Conservation (phyloP, 1,140 invertebrate genomes). For the Condylostylus longicornis region DNA sequence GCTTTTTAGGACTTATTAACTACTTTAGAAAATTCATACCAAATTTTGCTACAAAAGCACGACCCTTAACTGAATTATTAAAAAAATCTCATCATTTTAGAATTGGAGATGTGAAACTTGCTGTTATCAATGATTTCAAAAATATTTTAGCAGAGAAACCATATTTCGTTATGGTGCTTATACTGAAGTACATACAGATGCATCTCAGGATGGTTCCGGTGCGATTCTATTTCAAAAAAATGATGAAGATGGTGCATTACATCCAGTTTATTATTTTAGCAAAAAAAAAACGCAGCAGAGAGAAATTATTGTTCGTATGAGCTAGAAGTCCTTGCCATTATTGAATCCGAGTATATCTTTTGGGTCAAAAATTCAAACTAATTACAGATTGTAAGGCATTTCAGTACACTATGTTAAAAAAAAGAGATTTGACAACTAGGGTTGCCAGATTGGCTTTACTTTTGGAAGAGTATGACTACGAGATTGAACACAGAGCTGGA, state of each 20-base stretch:
- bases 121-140: too few relatives aligned
- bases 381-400: slow-evolving; percentile 17
- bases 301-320: slow-evolving; percentile 18
- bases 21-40: too few relatives aligned
- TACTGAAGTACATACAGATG: slow-evolving; percentile 18
- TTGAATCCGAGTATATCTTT: slow-evolving; percentile 27
- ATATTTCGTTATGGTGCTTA: too few relatives aligned
- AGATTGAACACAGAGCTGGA: slow-evolving; percentile 1
- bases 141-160: too few relatives aligned
- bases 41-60: too few relatives aligned
- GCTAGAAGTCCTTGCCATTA: slow-evolving; percentile 16
- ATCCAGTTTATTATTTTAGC: slow-evolving; percentile 21
- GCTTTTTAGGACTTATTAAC: too few relatives aligned
- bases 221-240: slow-evolving; percentile 16
- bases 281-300: slow-evolving; percentile 15
- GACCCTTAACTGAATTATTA: too few relatives aligned
- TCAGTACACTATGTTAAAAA: slow-evolving; percentile 5
- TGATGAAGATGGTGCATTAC: slow-evolving; percentile 11
- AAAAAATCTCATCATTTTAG: too few relatives aligned
- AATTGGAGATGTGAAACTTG: too few relatives aligned
- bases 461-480: neutral
- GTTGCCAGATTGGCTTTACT: slow-evolving; percentile 1
- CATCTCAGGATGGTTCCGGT: slow-evolving; percentile 19
- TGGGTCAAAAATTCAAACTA: slow-evolving; percentile 29
- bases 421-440: slow-evolving; percentile 6